Evolutionary conservation across 2,797 vertebrate genomes (phyloP).

Genomic region (Yasuhikotakia modesta): DNA sequence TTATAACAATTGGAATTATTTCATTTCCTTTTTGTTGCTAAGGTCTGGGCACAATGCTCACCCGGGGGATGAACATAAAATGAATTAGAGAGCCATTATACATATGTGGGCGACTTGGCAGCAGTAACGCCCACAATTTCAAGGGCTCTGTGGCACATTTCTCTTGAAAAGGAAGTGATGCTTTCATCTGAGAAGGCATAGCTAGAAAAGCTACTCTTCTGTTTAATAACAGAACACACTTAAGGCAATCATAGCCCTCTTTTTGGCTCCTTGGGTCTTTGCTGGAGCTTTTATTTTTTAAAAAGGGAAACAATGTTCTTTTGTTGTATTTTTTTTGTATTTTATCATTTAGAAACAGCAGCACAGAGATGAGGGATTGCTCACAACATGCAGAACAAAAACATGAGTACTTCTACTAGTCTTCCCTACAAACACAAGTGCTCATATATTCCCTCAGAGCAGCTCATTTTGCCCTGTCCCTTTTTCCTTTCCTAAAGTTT

Average conservation of each 20-base stretch:
- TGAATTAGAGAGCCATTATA: conserved; percentile 15
- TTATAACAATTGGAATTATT: conserved; percentile 9
- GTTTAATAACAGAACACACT: not conserved
- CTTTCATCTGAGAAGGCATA: conserved; percentile 23
- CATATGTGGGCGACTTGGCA: conserved; percentile 30
- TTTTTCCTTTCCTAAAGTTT: conserved; percentile 18
- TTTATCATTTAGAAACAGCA: not conserved
- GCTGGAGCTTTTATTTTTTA: not conserved
- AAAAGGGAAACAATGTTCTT: not conserved
- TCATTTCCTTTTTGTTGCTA: conserved; percentile 7
- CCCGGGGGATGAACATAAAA: not conserved
- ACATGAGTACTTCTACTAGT: not conserved
- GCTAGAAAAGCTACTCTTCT: not conserved
- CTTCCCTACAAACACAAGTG: conserved; percentile 16
- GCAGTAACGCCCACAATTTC: conserved; percentile 18
- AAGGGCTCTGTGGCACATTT: conserved; percentile 6
- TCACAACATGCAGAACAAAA: not conserved
- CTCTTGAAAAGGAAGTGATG: not conserved
- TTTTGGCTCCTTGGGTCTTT: not conserved
- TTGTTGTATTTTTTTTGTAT: not conserved
- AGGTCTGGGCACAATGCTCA: not conserved
- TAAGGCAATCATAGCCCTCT: not conserved
- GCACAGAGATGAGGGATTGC: not conserved
- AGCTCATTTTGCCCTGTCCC: conserved; percentile 7
- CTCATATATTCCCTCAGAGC: conserved; percentile 12